These are phyloP conservation scores for Pammene fasciana DNA, from an alignment of 2,888 invertebrate genomes.

Conservation along the genomic window DNA sequence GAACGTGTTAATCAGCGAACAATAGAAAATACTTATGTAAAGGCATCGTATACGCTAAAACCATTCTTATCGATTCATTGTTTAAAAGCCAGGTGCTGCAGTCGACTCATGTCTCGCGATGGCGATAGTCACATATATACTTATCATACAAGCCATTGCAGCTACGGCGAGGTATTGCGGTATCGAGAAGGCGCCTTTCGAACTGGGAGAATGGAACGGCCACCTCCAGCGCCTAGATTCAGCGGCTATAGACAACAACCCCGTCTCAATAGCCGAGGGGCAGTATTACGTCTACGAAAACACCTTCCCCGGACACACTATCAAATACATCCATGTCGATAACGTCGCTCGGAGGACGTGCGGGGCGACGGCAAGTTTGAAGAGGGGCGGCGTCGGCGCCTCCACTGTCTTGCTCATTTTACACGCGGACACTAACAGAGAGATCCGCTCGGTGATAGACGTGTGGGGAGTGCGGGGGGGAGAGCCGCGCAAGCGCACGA, in stretches of 20 bases:
- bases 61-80: slow-evolving; percentile 10
- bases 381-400: slow-evolving; percentile 62
- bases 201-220: slow-evolving; percentile 64
- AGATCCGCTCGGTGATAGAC: slow-evolving; percentile 71
- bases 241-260: slow-evolving; percentile 65
- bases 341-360: slow-evolving; percentile 69
- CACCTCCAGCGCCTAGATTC: slow-evolving; percentile 65
- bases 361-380: slow-evolving; percentile 65
- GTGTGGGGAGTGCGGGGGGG: slow-evolving; percentile 62
- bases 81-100: slow-evolving; percentile 3
- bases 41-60: neutral
- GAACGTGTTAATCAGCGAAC: neutral
- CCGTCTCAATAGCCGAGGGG: slow-evolving; percentile 64
- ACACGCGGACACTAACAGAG: slow-evolving; percentile 63
- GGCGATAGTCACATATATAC: neutral
- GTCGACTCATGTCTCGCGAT: slow-evolving; percentile 17
- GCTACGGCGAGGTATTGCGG: slow-evolving; percentile 57
- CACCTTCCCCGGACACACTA: slow-evolving; percentile 63
- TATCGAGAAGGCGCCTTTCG: slow-evolving; percentile 61
- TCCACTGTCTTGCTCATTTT: slow-evolving; percentile 66
- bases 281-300: slow-evolving; percentile 74
- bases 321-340: slow-evolving; percentile 70
- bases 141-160: slow-evolving; percentile 39
- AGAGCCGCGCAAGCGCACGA: neutral
- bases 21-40: slow-evolving; percentile 4